These are phyloP conservation scores for Empidonax alnorum DNA, from an alignment of 2,113 vertebrate species.

Conservation along the genomic window DNA sequence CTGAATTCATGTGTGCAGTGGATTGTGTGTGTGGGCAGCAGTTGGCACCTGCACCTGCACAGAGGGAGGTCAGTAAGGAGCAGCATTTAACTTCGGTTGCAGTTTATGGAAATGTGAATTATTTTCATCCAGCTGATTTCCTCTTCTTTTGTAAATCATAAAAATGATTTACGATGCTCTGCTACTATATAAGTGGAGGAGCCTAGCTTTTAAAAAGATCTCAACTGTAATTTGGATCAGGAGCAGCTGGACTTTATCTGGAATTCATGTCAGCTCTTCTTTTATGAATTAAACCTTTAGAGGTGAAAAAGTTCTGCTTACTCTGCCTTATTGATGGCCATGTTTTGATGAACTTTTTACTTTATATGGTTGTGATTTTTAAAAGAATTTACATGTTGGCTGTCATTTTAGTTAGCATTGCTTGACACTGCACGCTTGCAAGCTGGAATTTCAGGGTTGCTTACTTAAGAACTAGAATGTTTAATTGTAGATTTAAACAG, in stretches of 20 bases:
- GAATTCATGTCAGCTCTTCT: not conserved
- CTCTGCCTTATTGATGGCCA: not conserved
- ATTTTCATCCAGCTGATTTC: not conserved
- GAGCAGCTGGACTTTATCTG: not conserved
- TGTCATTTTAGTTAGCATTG: not conserved
- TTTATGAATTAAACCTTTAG: not conserved
- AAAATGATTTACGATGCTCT: not conserved
- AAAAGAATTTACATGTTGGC: not conserved
- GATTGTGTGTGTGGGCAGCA: fast-evolving
- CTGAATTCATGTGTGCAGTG: not conserved
- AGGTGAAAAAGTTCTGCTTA: not conserved
- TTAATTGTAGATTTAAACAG: not conserved
- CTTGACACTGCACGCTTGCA: not conserved
- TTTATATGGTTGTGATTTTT: not conserved
- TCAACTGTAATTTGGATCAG: not conserved
- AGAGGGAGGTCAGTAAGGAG: not conserved
- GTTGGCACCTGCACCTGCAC: not conserved
- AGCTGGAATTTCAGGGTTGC: not conserved
- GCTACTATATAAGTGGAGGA: not conserved
- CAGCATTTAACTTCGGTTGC: not conserved
- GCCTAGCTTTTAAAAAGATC: not conserved
- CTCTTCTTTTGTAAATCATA: not conserved
- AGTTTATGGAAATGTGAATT: not conserved
- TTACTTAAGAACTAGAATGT: not conserved
- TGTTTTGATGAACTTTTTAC: not conserved